Evolutionary conservation across 2,888 invertebrate genomes (phyloP).

Genomic region (Euplexia lucipara): DNA sequence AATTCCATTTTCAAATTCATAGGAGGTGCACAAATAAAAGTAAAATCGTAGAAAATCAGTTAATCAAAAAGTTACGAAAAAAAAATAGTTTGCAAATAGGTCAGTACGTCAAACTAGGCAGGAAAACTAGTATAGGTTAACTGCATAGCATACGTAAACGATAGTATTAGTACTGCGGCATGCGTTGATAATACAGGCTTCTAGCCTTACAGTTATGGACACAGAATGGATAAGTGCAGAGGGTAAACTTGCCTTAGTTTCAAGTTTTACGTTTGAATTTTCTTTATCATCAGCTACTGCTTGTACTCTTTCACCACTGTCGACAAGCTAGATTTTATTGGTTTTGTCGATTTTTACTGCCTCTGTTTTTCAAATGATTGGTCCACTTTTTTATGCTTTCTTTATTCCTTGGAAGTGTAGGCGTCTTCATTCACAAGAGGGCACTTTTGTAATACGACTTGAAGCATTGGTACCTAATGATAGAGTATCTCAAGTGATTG

Average conservation of each 20-base stretch:
- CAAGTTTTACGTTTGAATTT: neutral
- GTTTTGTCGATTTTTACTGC: neutral
- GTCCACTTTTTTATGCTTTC: conserved; percentile 1
- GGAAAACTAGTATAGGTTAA: conserved; percentile 30
- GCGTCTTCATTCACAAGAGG: conserved; percentile 47
- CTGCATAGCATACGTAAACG: conserved; percentile 36
- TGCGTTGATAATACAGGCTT: conserved; percentile 41
- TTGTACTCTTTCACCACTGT: neutral
- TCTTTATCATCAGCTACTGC: neutral
- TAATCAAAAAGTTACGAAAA: conserved; percentile 6
- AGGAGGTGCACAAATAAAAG: conserved; percentile 14
- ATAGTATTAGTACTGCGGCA: conserved; percentile 25
- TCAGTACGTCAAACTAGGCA: conserved; percentile 26
- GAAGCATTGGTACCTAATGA: conserved; percentile 25
- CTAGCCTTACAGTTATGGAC: conserved; percentile 53
- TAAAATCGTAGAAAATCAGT: conserved; percentile 17
- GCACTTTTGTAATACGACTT: conserved; percentile 32
- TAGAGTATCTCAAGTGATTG: conserved; percentile 28
- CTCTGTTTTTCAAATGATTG: neutral
- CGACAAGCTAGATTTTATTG: neutral
- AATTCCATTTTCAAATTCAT: no score
- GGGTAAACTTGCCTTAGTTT: conserved; percentile 1
- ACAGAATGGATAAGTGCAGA: conserved; percentile 20
- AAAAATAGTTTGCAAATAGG: conserved; percentile 39
- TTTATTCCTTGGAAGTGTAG: conserved; percentile 15